Conservation (phyloP, 2,888 invertebrate species). For the Gerosis bhagava region DNA sequence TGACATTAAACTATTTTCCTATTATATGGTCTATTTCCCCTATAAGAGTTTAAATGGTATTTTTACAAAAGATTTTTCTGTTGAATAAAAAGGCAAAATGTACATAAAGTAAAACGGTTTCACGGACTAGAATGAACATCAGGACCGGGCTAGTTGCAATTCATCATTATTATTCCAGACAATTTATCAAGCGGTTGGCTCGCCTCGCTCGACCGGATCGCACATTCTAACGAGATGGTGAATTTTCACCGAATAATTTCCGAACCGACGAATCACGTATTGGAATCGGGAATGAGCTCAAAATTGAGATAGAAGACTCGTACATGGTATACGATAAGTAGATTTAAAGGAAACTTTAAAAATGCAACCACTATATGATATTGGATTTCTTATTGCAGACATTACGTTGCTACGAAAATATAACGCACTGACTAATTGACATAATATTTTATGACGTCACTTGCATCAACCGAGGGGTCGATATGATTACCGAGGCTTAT, state of each 20-base stretch:
- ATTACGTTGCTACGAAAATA: too few species aligned
- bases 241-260: constrained; percentile 82
- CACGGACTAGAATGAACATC: constrained; percentile 71
- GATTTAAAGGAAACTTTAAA: constrained; percentile 28
- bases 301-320: constrained; percentile 79
- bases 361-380: too few species aligned
- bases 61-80: constrained; percentile 7
- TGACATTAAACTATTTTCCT: too few species aligned
- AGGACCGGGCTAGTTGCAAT: constrained; percentile 76
- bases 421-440: too few species aligned
- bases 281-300: constrained; percentile 77
- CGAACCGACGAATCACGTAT: constrained; percentile 82
- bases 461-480: constrained; percentile 68
- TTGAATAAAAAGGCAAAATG: constrained; percentile 18
- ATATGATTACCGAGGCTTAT: constrained; percentile 69
- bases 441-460: too few species aligned
- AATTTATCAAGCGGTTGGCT: constrained; percentile 82
- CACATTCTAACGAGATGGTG: constrained; percentile 82
- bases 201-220: constrained; percentile 73
- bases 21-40: too few species aligned
- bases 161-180: constrained; percentile 83
- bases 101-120: constrained; percentile 47
- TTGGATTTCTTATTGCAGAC: too few species aligned
- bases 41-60: too few species aligned
- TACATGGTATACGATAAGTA: constrained; percentile 53